These are phyloP conservation scores for Sphaeridia pumilis DNA, from an alignment of 2,888 invertebrate genomes.

Conservation along the genomic window DNA sequence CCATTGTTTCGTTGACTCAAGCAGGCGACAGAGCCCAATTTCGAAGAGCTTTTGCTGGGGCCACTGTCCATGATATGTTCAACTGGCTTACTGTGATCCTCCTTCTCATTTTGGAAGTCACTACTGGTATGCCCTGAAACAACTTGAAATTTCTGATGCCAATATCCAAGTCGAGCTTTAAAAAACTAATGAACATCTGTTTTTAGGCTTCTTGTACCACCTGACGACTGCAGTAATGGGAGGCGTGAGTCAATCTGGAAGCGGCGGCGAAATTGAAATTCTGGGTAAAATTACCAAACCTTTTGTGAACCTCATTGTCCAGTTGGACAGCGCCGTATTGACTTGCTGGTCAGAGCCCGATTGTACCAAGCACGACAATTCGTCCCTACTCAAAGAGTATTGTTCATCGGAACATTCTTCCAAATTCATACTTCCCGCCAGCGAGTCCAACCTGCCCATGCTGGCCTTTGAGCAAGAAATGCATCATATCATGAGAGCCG, in stretches of 20 bases:
- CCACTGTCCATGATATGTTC: slow-evolving; percentile 48
- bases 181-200: not conserved
- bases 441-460: not conserved
- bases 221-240: slow-evolving; percentile 39
- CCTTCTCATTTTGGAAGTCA: slow-evolving; percentile 45
- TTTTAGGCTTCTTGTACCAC: slow-evolving; percentile 38
- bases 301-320: slow-evolving; percentile 41
- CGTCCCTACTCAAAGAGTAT: slow-evolving; percentile 38
- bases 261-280: slow-evolving; percentile 38
- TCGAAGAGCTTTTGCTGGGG: slow-evolving; percentile 46
- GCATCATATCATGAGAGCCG: not conserved
- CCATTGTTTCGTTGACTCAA: slow-evolving; percentile 44
- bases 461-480: not conserved
- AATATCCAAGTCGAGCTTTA: not conserved
- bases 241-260: slow-evolving; percentile 31
- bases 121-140: slow-evolving; percentile 37
- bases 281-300: slow-evolving; percentile 42
- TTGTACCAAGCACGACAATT: slow-evolving; percentile 36
- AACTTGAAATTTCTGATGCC: not conserved
- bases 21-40: slow-evolving; percentile 41
- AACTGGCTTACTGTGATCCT: slow-evolving; percentile 46
- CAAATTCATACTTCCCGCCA: not conserved
- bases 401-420: slow-evolving; percentile 24
- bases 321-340: slow-evolving; percentile 41
- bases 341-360: slow-evolving; percentile 39